phyloP scores from a whole-genome alignment of 2,797 vertebrate genomes.

The Poeciliopsis paucimaculata region DNA sequence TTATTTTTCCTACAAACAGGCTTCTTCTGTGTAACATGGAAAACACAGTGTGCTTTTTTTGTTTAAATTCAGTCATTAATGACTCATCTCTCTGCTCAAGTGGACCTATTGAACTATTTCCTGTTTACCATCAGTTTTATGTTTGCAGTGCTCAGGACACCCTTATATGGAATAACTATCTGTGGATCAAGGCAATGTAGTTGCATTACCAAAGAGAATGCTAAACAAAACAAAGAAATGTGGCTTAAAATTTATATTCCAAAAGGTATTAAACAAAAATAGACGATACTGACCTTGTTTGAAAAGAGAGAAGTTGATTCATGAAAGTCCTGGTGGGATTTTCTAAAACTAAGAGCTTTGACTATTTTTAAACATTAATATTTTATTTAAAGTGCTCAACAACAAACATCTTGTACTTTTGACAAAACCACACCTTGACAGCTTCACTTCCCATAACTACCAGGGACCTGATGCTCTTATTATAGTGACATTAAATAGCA shows the following conservation, averaged over 20 bases:
- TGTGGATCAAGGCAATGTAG: conserved; percentile 22
- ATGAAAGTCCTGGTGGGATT: conserved; percentile 24
- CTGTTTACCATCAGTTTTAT: conserved; percentile 74
- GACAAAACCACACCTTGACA: conserved; percentile 69
- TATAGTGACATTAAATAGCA: conserved; percentile 76
- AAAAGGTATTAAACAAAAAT: conserved; percentile 21
- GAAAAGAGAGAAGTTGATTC: conserved; percentile 25
- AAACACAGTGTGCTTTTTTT: conserved; percentile 44
- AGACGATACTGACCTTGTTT: conserved; percentile 7
- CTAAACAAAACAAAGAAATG: conserved; percentile 31
- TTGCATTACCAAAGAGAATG: conserved; percentile 48
- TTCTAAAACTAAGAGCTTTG: conserved; percentile 43
- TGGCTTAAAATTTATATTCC: conserved; percentile 13
- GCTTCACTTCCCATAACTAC: conserved; percentile 70
- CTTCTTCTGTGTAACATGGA: conserved; percentile 31
- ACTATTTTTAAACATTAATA: conserved; percentile 51
- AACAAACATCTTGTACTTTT: conserved; percentile 41
- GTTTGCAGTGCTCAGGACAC: conserved; percentile 54
- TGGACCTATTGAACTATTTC: conserved; percentile 74
- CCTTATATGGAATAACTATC: conserved; percentile 60
- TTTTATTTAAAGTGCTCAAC: conserved; percentile 53
- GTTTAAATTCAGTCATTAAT: conserved; percentile 65
- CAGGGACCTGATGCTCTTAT: conserved; percentile 62
- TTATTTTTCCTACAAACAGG: conserved; percentile 23
- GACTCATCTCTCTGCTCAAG: conserved; percentile 71